Percentiles rank a stretch among this genome's conserved stretches.
phyloP scores from a whole-genome alignment of 1,140 invertebrate genomes.

The Bombus haemorrhoidalis region DNA sequence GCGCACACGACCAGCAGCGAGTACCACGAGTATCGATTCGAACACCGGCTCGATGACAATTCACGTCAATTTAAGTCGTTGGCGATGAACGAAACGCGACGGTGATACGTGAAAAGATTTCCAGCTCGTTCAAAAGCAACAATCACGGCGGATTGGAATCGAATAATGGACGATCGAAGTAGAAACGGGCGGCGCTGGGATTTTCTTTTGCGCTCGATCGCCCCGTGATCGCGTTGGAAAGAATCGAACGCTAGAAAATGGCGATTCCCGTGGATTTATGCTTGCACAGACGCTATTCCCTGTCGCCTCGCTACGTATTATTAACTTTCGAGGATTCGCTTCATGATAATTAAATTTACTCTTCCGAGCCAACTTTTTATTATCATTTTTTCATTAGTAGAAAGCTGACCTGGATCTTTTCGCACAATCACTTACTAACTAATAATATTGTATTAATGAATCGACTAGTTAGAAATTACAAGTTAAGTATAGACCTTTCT shows the following conservation, averaged over 20 bases:
- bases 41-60: constrained; percentile 5
- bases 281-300: neutral
- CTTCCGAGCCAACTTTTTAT: neutral
- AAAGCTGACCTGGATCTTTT: neutral
- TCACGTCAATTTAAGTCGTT: constrained; percentile 19
- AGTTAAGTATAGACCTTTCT: too few species aligned
- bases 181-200: neutral
- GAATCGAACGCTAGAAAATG: neutral
- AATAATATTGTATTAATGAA: neutral
- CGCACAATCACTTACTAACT: neutral
- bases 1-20: neutral
- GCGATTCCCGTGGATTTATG: neutral
- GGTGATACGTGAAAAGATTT: constrained; percentile 5
- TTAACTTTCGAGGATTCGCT: neutral
- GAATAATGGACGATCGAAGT: constrained; percentile 9
- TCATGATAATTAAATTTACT: neutral
- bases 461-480: too few species aligned
- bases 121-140: neutral
- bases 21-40: neutral
- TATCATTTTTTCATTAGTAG: neutral
- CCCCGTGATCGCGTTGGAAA: neutral
- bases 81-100: neutral
- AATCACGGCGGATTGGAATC: neutral
- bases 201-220: neutral
- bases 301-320: too few species aligned